Evolutionary conservation across 2,113 vertebrate species (phyloP), one percentile per base, ranked within the genome.

Genomic region (Menidia beryllina): DNA sequence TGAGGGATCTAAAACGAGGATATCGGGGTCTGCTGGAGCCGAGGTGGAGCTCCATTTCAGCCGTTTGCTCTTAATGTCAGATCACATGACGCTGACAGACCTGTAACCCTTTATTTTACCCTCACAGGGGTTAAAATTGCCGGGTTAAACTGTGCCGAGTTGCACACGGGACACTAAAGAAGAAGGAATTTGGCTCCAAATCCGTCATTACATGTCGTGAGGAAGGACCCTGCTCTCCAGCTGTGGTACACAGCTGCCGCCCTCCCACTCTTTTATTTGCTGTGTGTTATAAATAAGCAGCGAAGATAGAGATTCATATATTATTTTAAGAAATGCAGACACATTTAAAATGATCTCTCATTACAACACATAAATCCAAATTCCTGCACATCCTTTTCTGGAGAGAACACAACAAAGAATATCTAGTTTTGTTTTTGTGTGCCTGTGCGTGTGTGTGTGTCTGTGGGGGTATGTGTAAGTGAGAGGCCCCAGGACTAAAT

Each of bases 401-500:
- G 39, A 56, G 57, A 56, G 57, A 56, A 21, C 55, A 70, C 68
- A 66, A 34, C 53, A 72, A 58, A 78, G 77, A 47, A 55, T 52
- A 72, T 73, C 52, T 79, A 69, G 23, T 74, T 64, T 58, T 58
- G 30, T 34, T 6, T 34, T 6, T 34, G 43, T 56, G 6, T 26
- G 5, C 21, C n/a, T 7, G 43, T 21, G 59, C 21, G 13, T 39
- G 30, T 36, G 60, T 19, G 14, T 1, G 15, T 17, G 10, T 19
- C n/a, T 11, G 20, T 17, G 20, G 78, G 73, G 70, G 71, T 56
- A 86, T 60, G 75, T 77, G 79, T 51, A 17, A 67, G 72, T 52
- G 34, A 76, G 70, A 62, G 59, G 78, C 79, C 82, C 66, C 72
- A 41, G 84, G 65, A 85, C 86, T 88, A 90, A 91, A 93, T 91